phyloP scores from a whole-genome alignment of 2,888 invertebrate genomes.

The Lochmaea capreae region DNA sequence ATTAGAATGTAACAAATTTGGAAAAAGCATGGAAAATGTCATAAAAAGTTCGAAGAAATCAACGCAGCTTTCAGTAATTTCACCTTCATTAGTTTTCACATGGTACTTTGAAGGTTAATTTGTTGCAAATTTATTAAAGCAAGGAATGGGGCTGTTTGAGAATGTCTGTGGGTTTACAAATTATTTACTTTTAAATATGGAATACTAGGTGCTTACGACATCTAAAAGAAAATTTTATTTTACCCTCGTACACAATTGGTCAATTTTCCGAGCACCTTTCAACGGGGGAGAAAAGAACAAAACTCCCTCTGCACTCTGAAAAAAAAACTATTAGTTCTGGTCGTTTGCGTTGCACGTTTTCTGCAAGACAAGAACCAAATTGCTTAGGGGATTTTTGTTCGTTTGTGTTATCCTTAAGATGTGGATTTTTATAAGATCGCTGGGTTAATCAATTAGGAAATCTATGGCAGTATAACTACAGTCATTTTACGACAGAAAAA shows the following conservation, averaged over 20 bases:
- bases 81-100: no score
- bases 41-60: no score
- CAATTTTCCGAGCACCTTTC: slow-evolving; percentile 26
- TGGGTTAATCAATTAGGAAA: slow-evolving; percentile 26
- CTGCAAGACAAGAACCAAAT: slow-evolving; percentile 34
- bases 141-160: no score
- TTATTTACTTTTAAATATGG: no score
- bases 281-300: slow-evolving; percentile 26
- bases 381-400: slow-evolving; percentile 15
- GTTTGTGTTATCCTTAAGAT: slow-evolving; percentile 12
- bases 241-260: slow-evolving; percentile 20
- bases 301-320: slow-evolving; percentile 29
- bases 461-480: background rate
- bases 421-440: slow-evolving; percentile 25
- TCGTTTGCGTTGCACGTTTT: slow-evolving; percentile 32
- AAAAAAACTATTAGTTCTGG: slow-evolving; percentile 36
- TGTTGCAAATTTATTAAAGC: no score
- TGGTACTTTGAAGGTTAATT: no score
- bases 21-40: no score
- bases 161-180: no score
- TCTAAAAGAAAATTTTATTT: background rate
- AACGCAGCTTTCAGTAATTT: no score
- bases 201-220: no score
- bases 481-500: background rate
- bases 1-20: no score